These are phyloP conservation scores for Elanus axillaris DNA, from an alignment of 2,113 vertebrate species.

Conservation along the genomic window DNA sequence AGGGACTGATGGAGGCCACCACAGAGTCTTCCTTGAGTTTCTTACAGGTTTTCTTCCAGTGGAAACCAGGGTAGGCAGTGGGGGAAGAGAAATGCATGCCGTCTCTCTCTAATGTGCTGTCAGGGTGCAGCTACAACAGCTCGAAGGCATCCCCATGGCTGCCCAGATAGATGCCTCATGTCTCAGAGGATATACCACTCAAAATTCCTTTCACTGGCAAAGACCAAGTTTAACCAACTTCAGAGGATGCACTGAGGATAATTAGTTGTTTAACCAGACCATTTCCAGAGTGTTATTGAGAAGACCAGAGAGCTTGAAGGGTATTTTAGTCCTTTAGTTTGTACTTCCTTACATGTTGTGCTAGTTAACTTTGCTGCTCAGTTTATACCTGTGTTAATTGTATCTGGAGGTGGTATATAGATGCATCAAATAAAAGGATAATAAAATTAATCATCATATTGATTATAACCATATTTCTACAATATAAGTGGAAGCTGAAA, in stretches of 20 bases:
- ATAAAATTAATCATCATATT: neutral
- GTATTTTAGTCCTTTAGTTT: neutral
- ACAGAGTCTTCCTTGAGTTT: neutral
- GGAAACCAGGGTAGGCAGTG: neutral
- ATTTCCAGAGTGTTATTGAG: neutral
- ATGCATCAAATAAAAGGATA: neutral
- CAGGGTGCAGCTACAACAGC: neutral
- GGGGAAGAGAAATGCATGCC: neutral
- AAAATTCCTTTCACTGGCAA: neutral
- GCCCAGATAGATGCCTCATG: neutral
- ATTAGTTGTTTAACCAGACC: neutral
- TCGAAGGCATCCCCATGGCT: neutral
- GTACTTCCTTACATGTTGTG: neutral
- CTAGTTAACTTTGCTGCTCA: neutral
- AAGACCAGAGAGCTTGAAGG: neutral
- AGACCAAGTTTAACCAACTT: neutral
- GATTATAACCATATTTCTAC: neutral
- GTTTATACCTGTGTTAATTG: neutral
- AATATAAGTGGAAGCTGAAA: neutral
- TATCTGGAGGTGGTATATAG: neutral
- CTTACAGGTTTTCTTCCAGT: neutral
- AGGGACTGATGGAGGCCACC: neutral
- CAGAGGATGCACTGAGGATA: neutral
- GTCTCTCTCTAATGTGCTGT: neutral
- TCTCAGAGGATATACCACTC: neutral